These are phyloP conservation scores for Matsumurasca onukii DNA, from an alignment of 1,140 invertebrate species.

Conservation along the genomic window DNA sequence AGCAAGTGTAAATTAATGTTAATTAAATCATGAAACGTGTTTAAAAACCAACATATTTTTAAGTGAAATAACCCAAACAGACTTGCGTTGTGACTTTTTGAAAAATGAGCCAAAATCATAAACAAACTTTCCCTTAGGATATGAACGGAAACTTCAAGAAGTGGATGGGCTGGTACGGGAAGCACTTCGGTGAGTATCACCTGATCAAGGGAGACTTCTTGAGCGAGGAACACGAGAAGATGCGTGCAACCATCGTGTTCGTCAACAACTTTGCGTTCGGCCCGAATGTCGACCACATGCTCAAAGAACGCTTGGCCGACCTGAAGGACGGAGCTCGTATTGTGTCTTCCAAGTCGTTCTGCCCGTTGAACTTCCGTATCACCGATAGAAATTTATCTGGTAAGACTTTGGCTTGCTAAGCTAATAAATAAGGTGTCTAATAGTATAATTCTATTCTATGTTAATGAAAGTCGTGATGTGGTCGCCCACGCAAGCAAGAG, in stretches of 20 bases:
- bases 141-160: conserved; percentile 89
- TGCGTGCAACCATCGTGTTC: conserved; percentile 91
- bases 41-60: too few relatives aligned
- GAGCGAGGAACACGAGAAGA: conserved; percentile 87
- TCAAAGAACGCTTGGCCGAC: conserved; percentile 96
- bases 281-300: conserved; percentile 92
- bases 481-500: too few relatives aligned
- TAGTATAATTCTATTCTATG: too few relatives aligned
- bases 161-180: conserved; percentile 98
- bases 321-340: conserved; percentile 94
- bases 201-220: conserved; percentile 95
- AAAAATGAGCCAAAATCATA: too few relatives aligned
- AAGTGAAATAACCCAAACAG: too few relatives aligned
- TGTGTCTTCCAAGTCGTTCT: conserved; percentile 98
- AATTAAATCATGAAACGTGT: too few relatives aligned
- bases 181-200: conserved; percentile 87
- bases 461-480: too few relatives aligned
- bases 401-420: too few relatives aligned
- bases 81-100: too few relatives aligned
- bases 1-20: too few relatives aligned
- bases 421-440: too few relatives aligned
- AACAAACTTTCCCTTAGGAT: too few relatives aligned
- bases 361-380: conserved; percentile 95
- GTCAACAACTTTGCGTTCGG: conserved; percentile 99
- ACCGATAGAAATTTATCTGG: conserved; percentile 84